Base-by-base conservation (phyloP, 2,888 invertebrate genomes). In the Cordilura impudica region DNA sequence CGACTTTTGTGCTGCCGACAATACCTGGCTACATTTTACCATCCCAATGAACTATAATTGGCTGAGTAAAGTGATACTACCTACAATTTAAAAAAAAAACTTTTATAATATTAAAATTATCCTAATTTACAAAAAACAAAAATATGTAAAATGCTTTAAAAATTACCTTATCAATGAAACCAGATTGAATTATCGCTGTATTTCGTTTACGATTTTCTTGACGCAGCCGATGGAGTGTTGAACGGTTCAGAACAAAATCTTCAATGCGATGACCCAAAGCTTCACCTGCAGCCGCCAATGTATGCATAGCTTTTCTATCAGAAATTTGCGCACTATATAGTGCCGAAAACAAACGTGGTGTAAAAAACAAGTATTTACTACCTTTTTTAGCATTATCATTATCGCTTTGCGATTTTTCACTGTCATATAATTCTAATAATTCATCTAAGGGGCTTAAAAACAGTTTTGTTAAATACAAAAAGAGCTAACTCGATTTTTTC, bases 251-350 rank as follows among this genome's bases (percentile, higher is more conserved):
- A 4, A 26, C 58, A 58, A 47, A 47, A 10, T 69, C 69, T 12
- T 58, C 58, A 12, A 58, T 58, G 10, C 21, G 58, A 26, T 47
- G 58, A 18, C 58, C 58, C n/a, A 58, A 69, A 16, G 31, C 69
- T 58, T 69, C 69, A 3, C 31, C 56, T n/a, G 47, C 21, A 45
- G 58, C 58, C 49, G 31, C 58, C 2, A 69, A 12, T n/a, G 58
- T 58, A 10, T 69, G 58, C 1, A 67, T 35, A n/a, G 67, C 54
- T 19, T 18, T 54, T 54, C 54, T 43, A 67, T 67, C 29, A n/a
- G 56, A 70, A 4, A 70, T 45, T 21, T 58, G 47, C 10, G 69
- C 45, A 56, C 31, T 35, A 18, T 56, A 35, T 8, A 35, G 35
- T n/a, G 61, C 61, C 16, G 35, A 31, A 31, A 31, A 10, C 8